Conservation (phyloP, 2,888 invertebrate species). For the Epicampocera succincta region DNA sequence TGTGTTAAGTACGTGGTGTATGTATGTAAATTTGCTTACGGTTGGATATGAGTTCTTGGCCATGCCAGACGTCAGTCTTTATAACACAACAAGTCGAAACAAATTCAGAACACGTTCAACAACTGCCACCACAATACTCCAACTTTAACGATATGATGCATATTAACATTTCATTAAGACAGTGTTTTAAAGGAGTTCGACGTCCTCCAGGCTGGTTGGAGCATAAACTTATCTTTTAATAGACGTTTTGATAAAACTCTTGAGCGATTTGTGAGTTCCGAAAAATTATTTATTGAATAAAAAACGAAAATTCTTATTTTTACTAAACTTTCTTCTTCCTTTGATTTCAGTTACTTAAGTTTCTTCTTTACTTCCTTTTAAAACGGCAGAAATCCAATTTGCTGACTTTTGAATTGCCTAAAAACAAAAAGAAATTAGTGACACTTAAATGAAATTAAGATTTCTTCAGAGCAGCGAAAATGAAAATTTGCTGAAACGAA, state of each 20-base stretch:
- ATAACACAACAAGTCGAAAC: slow-evolving; percentile 40
- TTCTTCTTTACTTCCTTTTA: too few relatives aligned
- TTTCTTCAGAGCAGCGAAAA: too few relatives aligned
- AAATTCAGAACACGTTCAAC: slow-evolving; percentile 55
- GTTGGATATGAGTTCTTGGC: neutral
- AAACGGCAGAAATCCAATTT: too few relatives aligned
- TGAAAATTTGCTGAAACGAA: too few relatives aligned
- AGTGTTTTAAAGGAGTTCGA: neutral
- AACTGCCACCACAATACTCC: slow-evolving; percentile 14
- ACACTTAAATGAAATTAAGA: too few relatives aligned
- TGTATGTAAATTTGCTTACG: neutral
- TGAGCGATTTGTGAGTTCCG: too few relatives aligned
- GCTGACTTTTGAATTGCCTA: too few relatives aligned
- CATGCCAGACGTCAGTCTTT: slow-evolving; percentile 20
- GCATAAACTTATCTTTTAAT: neutral
- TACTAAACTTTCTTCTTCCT: too few relatives aligned
- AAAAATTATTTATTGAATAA: too few relatives aligned
- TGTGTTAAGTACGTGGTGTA: neutral
- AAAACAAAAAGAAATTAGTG: too few relatives aligned
- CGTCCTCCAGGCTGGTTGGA: neutral
- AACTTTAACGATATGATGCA: slow-evolving; percentile 58
- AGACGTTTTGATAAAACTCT: neutral
- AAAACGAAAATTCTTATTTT: too few relatives aligned
- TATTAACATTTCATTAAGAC: slow-evolving; percentile 45
- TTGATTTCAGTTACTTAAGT: too few relatives aligned